Evolutionary conservation across 2,113 vertebrate genomes (phyloP), one percentile per base, ranked within the genome.

Genomic region (Loxodonta africana): DNA sequence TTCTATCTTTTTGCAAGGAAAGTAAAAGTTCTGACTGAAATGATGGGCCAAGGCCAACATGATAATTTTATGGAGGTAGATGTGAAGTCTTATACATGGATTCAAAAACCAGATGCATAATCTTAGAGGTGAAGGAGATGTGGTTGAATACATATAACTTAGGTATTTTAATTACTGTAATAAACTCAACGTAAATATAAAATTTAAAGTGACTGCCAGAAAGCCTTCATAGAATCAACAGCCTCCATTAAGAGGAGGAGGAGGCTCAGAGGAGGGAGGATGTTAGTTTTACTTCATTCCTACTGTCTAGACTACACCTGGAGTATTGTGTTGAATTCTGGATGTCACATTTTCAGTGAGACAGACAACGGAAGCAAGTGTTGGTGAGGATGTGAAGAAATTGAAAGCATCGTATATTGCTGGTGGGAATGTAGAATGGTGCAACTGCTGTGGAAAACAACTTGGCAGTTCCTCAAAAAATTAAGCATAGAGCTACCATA

Each of bases 151-250:
- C 37, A 88, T 84, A 25, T 23, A 71, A 78, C 67, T 21, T 81
- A 46, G 44, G n/a, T n/a, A 63, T 95, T 95, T 95, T 89, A 93
- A 95, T 91, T 91, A 95, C 30, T 90, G 14, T 92, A 73, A 91
- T 91, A 76, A 93, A 69, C 30, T 83, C 44, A 63, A 0, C 57
- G 0, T 67, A 62, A 63, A 48, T 78, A 84, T 90, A 85, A 94
- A 91, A 85, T 74, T 37, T 74, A 48, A 48, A 23, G 2, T 25
- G 26, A 71, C 69, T 60, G 5, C 11, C 17, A 81, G 88, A 44
- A 88, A 44, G 4, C 8, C 65, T 37, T 90, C 77, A 62, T 60
- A 83, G 67, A 73, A 41, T 26, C 53, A 10, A 10, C 26, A 37
- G 37, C 48, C 33, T 67, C 41, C 37, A 88, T 20, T 21, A 65